These are phyloP conservation scores for Chaetodon trifascialis DNA, from an alignment of 2,113 vertebrate species.

Conservation along the genomic window DNA sequence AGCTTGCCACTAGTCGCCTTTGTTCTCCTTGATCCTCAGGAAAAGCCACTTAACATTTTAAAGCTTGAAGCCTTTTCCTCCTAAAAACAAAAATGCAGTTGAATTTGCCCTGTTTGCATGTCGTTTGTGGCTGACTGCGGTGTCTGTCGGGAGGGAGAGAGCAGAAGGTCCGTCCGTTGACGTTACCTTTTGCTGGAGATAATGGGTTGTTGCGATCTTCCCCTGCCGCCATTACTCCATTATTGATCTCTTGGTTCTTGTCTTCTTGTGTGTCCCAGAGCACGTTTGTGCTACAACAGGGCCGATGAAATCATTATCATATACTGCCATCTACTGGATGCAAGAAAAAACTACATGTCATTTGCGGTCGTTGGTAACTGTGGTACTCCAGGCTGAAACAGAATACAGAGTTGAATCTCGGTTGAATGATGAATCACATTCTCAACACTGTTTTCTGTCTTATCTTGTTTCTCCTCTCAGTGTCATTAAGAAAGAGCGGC, in stretches of 20 bases:
- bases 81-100: background rate
- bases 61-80: conserved; percentile 31
- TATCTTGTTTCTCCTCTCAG: conserved; percentile 72
- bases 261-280: conserved; percentile 68
- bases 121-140: conserved; percentile 10
- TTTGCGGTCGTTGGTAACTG: background rate
- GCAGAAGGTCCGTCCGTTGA: background rate
- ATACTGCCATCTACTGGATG: conserved; percentile 72
- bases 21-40: conserved; percentile 59
- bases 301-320: conserved; percentile 14
- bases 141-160: background rate
- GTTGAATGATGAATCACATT: background rate
- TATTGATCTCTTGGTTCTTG: conserved; percentile 79
- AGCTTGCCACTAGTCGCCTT: conserved; percentile 51
- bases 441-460: background rate
- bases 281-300: conserved; percentile 43
- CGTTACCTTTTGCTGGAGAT: conserved; percentile 41
- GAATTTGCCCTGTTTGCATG: conserved; percentile 16
- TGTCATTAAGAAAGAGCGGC: conserved; percentile 89
- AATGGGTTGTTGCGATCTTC: conserved; percentile 60
- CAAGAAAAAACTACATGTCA: conserved; percentile 34
- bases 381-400: background rate
- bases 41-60: conserved; percentile 46
- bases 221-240: conserved; percentile 76
- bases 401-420: background rate